These are phyloP conservation scores for Mesocentrotus franciscanus DNA, from an alignment of 53 echinoderm and acorn worm species.

Conservation along the genomic window DNA sequence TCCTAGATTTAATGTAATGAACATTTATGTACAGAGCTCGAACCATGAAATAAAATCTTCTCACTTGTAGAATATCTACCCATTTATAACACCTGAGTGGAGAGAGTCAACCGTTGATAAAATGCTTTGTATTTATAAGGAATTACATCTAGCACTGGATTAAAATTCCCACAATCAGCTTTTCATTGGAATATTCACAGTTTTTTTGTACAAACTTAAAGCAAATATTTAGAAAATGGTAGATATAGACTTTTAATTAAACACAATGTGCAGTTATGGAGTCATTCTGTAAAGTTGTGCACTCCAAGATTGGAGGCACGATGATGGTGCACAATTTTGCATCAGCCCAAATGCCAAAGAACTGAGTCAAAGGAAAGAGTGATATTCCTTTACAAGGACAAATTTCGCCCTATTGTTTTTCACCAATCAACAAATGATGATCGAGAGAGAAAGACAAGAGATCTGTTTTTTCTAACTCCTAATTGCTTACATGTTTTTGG, in stretches of 20 bases:
- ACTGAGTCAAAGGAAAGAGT: slow-evolving; percentile 18
- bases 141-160: not conserved
- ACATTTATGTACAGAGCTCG: too few relatives aligned
- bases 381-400: not conserved
- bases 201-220: not conserved
- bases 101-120: not conserved
- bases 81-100: not conserved
- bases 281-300: not conserved
- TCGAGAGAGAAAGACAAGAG: not conserved
- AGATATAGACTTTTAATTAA: not conserved
- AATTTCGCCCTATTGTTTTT: not conserved
- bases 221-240: not conserved
- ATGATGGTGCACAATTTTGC: not conserved
- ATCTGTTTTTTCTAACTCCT: not conserved
- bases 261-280: not conserved
- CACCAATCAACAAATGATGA: not conserved
- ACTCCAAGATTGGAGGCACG: not conserved
- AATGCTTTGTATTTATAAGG: not conserved
- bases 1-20: too few relatives aligned
- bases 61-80: too few relatives aligned
- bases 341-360: not conserved
- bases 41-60: too few relatives aligned
- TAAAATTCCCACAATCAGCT: not conserved
- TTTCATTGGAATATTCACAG: not conserved
- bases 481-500: not conserved